phyloP scores from a whole-genome alignment of 1,140 invertebrate species.

The Drosophila pseudoananassae region DNA sequence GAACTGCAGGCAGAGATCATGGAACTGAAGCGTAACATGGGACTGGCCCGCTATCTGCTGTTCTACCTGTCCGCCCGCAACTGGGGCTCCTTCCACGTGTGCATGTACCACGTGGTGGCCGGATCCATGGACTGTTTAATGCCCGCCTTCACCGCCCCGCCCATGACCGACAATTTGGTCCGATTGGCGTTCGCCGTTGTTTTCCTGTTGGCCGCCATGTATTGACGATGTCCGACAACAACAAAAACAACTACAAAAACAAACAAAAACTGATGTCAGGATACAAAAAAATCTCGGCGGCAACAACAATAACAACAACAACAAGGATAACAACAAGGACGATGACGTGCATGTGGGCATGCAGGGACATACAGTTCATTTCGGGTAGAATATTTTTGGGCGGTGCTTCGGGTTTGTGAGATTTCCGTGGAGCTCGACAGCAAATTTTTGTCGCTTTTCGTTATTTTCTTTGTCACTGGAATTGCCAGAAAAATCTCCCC shows the following conservation, averaged over 20 bases:
- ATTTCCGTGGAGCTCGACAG: background rate
- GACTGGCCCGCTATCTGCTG: conserved; percentile 1
- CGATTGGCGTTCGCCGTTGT: background rate
- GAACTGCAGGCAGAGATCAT: conserved; percentile 2
- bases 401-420: background rate
- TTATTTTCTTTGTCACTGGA: background rate
- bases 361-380: background rate
- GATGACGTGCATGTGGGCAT: too few relatives aligned
- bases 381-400: background rate
- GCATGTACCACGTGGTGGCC: conserved; percentile 1
- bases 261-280: too few relatives aligned
- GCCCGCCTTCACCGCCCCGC: background rate
- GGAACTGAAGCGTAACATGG: background rate
- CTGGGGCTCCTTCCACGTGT: background rate
- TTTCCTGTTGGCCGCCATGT: background rate
- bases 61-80: background rate
- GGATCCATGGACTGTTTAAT: background rate
- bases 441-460: background rate
- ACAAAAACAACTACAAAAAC: background rate
- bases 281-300: too few relatives aligned
- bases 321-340: too few relatives aligned
- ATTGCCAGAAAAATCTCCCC: background rate
- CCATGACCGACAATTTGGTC: background rate
- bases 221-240: background rate
- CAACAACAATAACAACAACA: too few relatives aligned